Percentiles rank a stretch among this genome's conserved stretches.
phyloP scores from a whole-genome alignment of 2,113 vertebrate genomes.

The Emydocephalus ijimae region DNA sequence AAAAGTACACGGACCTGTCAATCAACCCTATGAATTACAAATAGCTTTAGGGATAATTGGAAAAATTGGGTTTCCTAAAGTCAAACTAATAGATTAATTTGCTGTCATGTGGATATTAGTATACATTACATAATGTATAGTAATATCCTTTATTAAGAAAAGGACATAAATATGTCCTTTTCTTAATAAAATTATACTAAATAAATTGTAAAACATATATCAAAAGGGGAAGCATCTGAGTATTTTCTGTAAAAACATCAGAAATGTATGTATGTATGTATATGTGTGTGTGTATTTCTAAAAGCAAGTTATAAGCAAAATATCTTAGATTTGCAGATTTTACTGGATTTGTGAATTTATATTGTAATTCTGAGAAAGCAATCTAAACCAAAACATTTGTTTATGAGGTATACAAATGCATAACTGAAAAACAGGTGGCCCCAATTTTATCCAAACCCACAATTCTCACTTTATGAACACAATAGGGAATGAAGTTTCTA shows the following conservation, averaged over 20 bases:
- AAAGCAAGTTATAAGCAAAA: not conserved
- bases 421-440: not conserved
- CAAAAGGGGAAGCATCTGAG: conserved; percentile 20
- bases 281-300: not conserved
- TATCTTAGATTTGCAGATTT: not conserved
- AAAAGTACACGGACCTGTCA: not conserved
- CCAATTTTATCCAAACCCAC: not conserved
- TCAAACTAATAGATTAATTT: not conserved
- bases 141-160: no score
- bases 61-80: not conserved
- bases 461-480: not conserved
- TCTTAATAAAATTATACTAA: not conserved
- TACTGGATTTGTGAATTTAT: not conserved
- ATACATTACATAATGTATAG: not conserved
- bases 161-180: not conserved
- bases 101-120: not conserved
- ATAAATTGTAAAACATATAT: conserved; percentile 13
- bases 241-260: not conserved
- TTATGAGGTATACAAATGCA: not conserved
- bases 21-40: not conserved
- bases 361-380: not conserved
- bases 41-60: not conserved
- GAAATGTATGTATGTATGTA: no score
- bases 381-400: not conserved
- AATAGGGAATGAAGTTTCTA: not conserved